A percentile compares a stretch with the other conserved stretches of the same genome.
Conservation (phyloP, 2,888 invertebrate genomes). For the Mythimna pallens region DNA sequence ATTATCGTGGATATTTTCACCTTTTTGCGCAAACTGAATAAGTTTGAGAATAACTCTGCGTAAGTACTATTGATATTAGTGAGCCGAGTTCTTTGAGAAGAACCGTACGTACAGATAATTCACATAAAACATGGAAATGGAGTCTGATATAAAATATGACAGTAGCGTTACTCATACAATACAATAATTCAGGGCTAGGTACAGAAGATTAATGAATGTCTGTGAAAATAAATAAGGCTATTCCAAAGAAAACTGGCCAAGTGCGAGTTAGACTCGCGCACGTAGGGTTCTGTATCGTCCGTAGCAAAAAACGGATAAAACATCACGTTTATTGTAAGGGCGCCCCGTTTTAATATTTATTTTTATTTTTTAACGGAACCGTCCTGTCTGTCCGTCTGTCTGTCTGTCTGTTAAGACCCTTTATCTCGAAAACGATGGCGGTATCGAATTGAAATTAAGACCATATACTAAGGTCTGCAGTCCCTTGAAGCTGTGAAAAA, state of each 20-base stretch:
- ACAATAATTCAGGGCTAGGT: conserved; percentile 41
- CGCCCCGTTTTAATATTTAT: too few relatives aligned
- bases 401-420: too few relatives aligned
- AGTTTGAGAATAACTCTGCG: conserved; percentile 22
- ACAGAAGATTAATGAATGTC: conserved; percentile 48
- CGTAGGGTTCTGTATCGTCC: too few relatives aligned
- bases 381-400: too few relatives aligned
- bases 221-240: background rate
- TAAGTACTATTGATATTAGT: conserved; percentile 38
- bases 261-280: too few relatives aligned
- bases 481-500: too few relatives aligned
- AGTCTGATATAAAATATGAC: conserved; percentile 24
- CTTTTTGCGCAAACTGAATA: conserved; percentile 25
- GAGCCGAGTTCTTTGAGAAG: conserved; percentile 4
- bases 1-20: conserved; percentile 22
- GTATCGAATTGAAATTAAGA: too few relatives aligned
- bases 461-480: too few relatives aligned
- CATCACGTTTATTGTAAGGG: too few relatives aligned
- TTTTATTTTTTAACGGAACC: too few relatives aligned
- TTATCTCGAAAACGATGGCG: too few relatives aligned
- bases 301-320: too few relatives aligned
- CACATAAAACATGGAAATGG: conserved; percentile 34
- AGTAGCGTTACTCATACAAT: conserved; percentile 4
- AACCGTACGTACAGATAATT: conserved; percentile 8
- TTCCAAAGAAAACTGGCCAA: background rate